Percentiles rank a stretch among this genome's conserved stretches.
Conservation (phyloP, 1,140 invertebrate species). For the Chrysopa pallens region DNA sequence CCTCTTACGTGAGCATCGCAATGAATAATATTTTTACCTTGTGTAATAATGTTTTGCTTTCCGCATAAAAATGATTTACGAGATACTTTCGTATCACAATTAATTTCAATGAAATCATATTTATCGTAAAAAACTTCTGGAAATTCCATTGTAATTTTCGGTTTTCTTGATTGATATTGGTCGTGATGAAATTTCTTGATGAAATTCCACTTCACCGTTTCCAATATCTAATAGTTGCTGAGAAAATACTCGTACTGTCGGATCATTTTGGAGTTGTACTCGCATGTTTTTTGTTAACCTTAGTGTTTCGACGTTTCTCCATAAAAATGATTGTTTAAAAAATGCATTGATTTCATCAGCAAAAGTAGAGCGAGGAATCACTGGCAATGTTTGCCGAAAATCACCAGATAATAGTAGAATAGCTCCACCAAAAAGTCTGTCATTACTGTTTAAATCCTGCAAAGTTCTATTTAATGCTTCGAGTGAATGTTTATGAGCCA, state of each 20-base stretch:
- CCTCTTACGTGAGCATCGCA: no score
- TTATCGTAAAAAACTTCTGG: no score
- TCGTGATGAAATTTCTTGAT: no score
- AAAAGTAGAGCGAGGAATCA: slow-evolving; percentile 19
- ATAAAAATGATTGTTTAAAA: slow-evolving; percentile 23
- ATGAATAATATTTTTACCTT: no score
- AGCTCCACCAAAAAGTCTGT: slow-evolving; percentile 15
- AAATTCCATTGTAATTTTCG: no score
- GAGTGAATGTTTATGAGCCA: slow-evolving; percentile 16
- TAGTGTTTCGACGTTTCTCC: slow-evolving; percentile 18
- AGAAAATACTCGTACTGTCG: slow-evolving; percentile 10
- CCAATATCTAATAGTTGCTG: slow-evolving; percentile 14
- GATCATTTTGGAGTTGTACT: slow-evolving; percentile 10
- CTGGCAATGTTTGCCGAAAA: slow-evolving; percentile 17
- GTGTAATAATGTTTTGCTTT: no score
- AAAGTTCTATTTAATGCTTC: slow-evolving; percentile 17
- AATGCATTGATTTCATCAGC: slow-evolving; percentile 24
- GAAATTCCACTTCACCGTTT: slow-evolving; percentile 7
- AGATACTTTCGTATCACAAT: no score
- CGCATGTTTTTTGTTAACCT: slow-evolving; percentile 14
- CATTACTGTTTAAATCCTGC: slow-evolving; percentile 13
- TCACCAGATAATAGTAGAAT: slow-evolving; percentile 16
- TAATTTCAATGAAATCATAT: no score
- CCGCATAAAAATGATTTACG: no score
- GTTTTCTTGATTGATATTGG: no score